Conservation (phyloP, 2,888 invertebrate species). For the Callimorpha dominula region DNA sequence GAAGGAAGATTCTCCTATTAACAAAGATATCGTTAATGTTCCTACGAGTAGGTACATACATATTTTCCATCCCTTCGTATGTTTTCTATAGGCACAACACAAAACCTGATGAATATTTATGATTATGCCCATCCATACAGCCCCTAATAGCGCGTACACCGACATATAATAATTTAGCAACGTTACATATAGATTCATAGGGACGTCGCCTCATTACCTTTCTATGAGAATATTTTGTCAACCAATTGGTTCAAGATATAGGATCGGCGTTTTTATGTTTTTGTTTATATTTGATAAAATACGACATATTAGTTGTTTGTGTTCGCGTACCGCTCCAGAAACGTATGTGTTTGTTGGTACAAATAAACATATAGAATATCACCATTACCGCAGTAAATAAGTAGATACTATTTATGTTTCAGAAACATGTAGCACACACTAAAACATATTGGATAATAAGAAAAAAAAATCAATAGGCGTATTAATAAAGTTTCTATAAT, state of each 20-base stretch:
- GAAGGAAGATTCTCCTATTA: neutral
- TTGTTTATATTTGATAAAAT: conserved; percentile 27
- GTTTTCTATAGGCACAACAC: conserved; percentile 66
- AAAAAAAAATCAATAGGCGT: no score
- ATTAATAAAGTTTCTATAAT: no score
- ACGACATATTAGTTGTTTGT: conserved; percentile 42
- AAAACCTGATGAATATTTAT: conserved; percentile 74
- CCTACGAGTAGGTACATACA: neutral
- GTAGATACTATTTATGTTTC: neutral
- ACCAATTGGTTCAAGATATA: conserved; percentile 48
- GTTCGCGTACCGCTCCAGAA: conserved; percentile 2
- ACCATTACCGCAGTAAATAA: neutral
- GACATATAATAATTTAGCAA: conserved; percentile 63
- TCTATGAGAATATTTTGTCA: conserved; percentile 63
- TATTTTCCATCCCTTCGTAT: conserved; percentile 40
- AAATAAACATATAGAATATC: conserved; percentile 3
- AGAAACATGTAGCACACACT: neutral
- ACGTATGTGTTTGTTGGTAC: conserved; percentile 2
- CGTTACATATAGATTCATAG: conserved; percentile 62
- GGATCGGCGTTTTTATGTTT: conserved; percentile 28
- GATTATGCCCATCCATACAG: conserved; percentile 55
- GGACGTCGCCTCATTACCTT: conserved; percentile 76
- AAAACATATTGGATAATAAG: neutral
- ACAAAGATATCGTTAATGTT: neutral
- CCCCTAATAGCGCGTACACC: conserved; percentile 70